Evolutionary conservation across 1,140 invertebrate species (phyloP).

Genomic region (Drosophila quadrilineata): DNA sequence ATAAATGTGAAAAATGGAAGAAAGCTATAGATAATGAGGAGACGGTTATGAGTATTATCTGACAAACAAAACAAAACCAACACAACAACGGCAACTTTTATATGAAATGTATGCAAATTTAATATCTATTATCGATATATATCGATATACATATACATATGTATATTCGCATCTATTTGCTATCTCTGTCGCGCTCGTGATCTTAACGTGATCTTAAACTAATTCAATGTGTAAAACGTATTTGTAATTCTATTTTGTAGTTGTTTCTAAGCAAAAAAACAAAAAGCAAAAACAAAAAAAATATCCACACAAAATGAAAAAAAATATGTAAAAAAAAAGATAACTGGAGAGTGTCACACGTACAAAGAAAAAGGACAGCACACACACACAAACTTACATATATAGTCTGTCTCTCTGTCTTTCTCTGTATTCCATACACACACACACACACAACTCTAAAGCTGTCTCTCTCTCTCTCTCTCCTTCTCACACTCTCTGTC

Average conservation of each 20-base stretch:
- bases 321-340: conserved; percentile 3
- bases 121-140: conserved; percentile 14
- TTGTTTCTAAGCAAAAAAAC: too few species aligned
- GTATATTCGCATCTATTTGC: conserved; percentile 46
- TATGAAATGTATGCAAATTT: conserved; percentile 8
- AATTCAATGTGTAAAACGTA: conserved; percentile 70
- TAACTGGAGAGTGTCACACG: conserved; percentile 32
- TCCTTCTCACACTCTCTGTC: conserved; percentile 31
- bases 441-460: too few species aligned
- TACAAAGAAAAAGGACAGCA: conserved; percentile 10
- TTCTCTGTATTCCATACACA: background rate
- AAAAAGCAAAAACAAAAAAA: conserved; percentile 4
- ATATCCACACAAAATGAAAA: background rate
- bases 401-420: conserved; percentile 27
- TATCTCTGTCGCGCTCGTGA: conserved; percentile 76
- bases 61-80: background rate
- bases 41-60: background rate
- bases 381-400: background rate
- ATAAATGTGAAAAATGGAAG: background rate
- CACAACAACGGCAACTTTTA: conserved; percentile 10
- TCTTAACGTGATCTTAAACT: conserved; percentile 77
- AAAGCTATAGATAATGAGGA: background rate
- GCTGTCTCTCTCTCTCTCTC: conserved; percentile 22
- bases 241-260: conserved; percentile 66
- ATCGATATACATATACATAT: conserved; percentile 14